Evolutionary conservation across 2,888 invertebrate genomes (phyloP).

Genomic region (Hirudinaria manillensis): DNA sequence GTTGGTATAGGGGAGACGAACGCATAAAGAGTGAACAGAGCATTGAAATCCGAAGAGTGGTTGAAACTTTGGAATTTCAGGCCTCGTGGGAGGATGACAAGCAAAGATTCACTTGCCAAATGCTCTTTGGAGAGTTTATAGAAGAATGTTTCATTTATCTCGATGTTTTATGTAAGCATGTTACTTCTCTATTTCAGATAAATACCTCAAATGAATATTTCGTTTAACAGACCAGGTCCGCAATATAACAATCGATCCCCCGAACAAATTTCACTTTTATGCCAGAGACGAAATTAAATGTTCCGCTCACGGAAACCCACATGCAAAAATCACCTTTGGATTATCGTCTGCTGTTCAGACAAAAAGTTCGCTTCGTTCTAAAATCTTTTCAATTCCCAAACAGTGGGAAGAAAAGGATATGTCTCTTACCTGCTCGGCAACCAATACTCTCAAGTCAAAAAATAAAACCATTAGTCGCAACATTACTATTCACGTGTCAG

Average conservation of each 20-base stretch:
- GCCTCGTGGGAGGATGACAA: conserved; percentile 23
- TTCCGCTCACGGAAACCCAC: conserved; percentile 23
- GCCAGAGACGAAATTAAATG: conserved; percentile 22
- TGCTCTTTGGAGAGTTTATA: conserved; percentile 20
- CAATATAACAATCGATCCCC: conserved; percentile 3
- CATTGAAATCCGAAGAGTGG: conserved; percentile 16
- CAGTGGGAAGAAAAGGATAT: conserved; percentile 24
- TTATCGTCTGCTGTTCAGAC: background rate
- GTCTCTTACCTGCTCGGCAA: conserved; percentile 17
- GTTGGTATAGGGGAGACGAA: conserved; percentile 22
- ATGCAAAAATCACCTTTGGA: conserved; percentile 22
- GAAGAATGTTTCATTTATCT: conserved; percentile 17
- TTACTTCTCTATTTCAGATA: background rate
- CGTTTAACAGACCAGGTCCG: background rate
- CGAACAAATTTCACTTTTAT: conserved; percentile 13
- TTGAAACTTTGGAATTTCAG: conserved; percentile 4
- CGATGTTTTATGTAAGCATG: conserved; percentile 15
- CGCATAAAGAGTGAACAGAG: conserved; percentile 13
- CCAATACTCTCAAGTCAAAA: conserved; percentile 12
- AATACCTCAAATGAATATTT: background rate
- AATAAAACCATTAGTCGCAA: background rate
- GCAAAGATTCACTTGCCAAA: conserved; percentile 27
- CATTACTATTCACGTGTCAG: conserved; percentile 12
- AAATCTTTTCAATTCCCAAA: conserved; percentile 15
- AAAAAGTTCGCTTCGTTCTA: background rate